Base-by-base conservation (phyloP, 2,888 invertebrate species). In the Aromia moschata region DNA sequence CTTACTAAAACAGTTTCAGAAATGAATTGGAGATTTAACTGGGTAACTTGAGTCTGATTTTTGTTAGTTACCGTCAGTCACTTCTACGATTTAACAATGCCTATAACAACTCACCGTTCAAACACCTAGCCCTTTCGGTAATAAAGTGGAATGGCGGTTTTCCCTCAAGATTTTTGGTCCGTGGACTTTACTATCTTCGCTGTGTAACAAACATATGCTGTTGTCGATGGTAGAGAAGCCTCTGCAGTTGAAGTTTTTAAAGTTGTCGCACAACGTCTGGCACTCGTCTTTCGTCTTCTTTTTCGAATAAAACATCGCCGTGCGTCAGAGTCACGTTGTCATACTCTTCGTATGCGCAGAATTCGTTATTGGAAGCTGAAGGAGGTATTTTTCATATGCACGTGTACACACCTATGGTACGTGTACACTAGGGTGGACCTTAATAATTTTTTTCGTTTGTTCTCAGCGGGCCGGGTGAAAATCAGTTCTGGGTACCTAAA, bases 121-220 rank as follows among this genome's bases (percentile, higher is more conserved):
- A 84, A 76, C 94, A 95, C 61, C 89, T 88, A 43, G 93, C 92
- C 67, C 91, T 86, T 69, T 94, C 89, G n/a, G n/a, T n/a, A n/a
- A n/a, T n/a, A n/a, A n/a, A 33, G 86, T 84, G 5, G 89, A 89
- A 20, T 85, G 84, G 0, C 84, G 77, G 18, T 83, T 82, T 31
- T 84, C 77, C 20, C 85, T 79, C 58, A 93, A 79, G 45, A 89
- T 83, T 80, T 89, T 88, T 0, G 92, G 91, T 56, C 93, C 92
- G 44, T 89, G 85, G n/a, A 91, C 87, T 68, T 90, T 86, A 51
- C 90, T 88, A 77, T 94, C 93, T 79, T 93, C 93, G 59, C 92
- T 90, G 80, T 93, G 93, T 43, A 94, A 81, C 62, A 88, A 84
- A 72, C 93, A 93, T 60, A 56, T 56, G 74, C 76, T 71, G 4